These are phyloP conservation scores for Odontophorus gujanensis DNA, from an alignment of 2,113 vertebrate species.

Conservation along the genomic window DNA sequence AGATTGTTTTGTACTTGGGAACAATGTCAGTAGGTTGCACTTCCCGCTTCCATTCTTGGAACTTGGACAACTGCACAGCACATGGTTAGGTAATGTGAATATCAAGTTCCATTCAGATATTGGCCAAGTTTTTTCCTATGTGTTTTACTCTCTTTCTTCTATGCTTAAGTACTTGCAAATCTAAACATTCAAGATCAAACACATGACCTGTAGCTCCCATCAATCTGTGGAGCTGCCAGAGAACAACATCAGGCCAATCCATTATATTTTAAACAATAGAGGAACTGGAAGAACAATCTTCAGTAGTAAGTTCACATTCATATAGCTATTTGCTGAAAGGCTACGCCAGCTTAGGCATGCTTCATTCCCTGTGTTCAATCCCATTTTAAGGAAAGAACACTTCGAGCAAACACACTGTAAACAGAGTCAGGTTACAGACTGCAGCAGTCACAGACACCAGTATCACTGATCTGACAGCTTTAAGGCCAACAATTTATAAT, in stretches of 20 bases:
- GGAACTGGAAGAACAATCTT: slow-evolving; percentile 6
- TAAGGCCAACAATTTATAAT: slow-evolving; percentile 69
- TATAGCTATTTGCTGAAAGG: background rate
- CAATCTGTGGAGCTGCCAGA: background rate
- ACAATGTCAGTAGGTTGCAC: background rate
- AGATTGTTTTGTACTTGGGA: background rate
- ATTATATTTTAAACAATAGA: background rate
- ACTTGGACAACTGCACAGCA: background rate
- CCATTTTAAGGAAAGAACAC: background rate
- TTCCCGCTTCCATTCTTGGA: background rate
- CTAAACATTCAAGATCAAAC: slow-evolving; percentile 2
- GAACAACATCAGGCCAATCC: background rate
- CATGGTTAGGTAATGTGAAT: background rate
- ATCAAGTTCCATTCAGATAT: background rate
- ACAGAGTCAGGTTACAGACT: background rate
- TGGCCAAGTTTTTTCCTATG: background rate
- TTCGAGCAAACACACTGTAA: slow-evolving; percentile 33
- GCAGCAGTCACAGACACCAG: slow-evolving; percentile 27
- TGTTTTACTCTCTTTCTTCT: background rate
- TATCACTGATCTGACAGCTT: slow-evolving; percentile 36
- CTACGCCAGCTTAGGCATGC: background rate
- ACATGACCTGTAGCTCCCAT: background rate
- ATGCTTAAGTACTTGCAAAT: background rate
- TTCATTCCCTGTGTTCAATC: slow-evolving; percentile 7
- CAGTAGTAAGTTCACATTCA: slow-evolving; percentile 25